Conservation (phyloP, 2,113 vertebrate species). For the Cygnus buccinator region DNA sequence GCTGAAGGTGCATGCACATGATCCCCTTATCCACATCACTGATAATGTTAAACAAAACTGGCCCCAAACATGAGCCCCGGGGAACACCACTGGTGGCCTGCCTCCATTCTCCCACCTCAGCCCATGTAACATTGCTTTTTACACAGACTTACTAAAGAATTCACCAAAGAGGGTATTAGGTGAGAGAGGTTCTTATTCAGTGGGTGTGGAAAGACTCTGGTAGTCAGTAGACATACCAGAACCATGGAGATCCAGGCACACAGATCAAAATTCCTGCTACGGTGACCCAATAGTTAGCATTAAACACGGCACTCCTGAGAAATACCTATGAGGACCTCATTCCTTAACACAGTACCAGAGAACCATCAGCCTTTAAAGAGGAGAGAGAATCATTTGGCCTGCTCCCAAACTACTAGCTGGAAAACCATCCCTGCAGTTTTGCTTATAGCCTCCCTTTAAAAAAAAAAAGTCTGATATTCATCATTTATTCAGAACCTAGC, state of each 20-base stretch:
- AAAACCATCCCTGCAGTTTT: background rate
- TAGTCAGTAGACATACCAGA: background rate
- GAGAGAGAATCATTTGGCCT: background rate
- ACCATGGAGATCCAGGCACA: accelerated
- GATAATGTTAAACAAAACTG: background rate
- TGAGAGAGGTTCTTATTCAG: background rate
- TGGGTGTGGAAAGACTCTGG: background rate
- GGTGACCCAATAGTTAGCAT: background rate
- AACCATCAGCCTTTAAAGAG: too few species aligned
- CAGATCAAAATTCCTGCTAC: background rate
- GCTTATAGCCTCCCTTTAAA: background rate
- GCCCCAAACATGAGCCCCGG: background rate
- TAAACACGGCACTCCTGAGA: background rate
- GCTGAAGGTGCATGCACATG: background rate
- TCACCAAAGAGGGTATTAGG: background rate
- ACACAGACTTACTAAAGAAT: background rate
- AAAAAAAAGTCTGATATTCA: background rate
- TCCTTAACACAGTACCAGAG: background rate
- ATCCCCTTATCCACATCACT: background rate
- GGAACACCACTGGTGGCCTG: background rate
- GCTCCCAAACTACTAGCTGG: background rate
- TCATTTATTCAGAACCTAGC: background rate
- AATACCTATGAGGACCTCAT: background rate
- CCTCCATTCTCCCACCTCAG: background rate
- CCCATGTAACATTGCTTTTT: background rate